Evolutionary conservation across 2,797 vertebrate genomes (phyloP), one percentile per base, ranked within the genome.

Genomic region (Chelidonichthys spinosus): DNA sequence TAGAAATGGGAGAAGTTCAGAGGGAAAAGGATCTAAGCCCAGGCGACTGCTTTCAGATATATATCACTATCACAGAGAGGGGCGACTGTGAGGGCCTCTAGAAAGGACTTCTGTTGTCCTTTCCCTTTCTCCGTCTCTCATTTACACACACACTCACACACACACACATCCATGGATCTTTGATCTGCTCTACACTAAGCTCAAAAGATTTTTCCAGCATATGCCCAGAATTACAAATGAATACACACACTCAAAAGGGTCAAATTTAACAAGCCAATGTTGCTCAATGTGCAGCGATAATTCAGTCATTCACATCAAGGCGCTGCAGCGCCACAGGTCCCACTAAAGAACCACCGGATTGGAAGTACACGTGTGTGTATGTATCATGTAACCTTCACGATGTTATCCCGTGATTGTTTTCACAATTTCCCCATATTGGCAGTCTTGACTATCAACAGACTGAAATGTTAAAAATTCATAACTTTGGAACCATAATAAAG

Each of bases 11-110:
- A 35, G 58, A 64, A 5, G 42, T 76, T 83, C 37, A 56, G 49
- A 79, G 61, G 65, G 61, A 81, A 71, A 56, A 13, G 59, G 73
- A 82, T 85, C 66, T 76, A 69, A 87, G 15, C 64, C 44, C 54
- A 63, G 8, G 15, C 3, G 8, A 76, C 25, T 59, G 13, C 60
- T 66, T 42, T 49, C 52, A 53, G 18, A 25, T 66, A 66, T 56
- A 49, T 66, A 60, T 7, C 7, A 63, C 47, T 55, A 87, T 81
- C 70, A 83, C 46, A 82, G 55, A 56, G 40, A 74, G 40, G 17
- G 59, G 58, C 18, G 6, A 74, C 32, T 50, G 62, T 76, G 46
- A 37, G 25, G 42, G 46, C 39, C 65, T 52, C 52, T 8, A 17
- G 72, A 85, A 65, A 78, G 39, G 14, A 76, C 70, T 80, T 82